Conservation (phyloP, 2,113 vertebrate genomes). For the Tenrec ecaudatus region DNA sequence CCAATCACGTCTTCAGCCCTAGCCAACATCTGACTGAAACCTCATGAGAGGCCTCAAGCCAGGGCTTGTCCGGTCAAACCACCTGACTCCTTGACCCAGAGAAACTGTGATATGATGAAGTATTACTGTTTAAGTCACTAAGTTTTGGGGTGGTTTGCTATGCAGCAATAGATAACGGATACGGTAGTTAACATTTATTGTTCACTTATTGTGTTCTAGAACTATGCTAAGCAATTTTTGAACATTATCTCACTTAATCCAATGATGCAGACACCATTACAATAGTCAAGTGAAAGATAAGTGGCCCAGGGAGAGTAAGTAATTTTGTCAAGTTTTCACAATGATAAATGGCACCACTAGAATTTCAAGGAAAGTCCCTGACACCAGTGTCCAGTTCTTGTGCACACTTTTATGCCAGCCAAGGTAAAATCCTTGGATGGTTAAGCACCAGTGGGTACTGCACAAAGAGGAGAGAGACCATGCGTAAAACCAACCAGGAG, state of each 20-base stretch:
- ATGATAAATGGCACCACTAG: slow-evolving; percentile 12
- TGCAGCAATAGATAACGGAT: not conserved
- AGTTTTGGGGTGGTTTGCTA: slow-evolving; percentile 55
- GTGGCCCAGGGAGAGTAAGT: slow-evolving; percentile 33
- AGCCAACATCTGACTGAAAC: not conserved
- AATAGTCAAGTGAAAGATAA: slow-evolving; percentile 11
- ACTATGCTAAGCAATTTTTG: not conserved
- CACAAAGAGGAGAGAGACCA: slow-evolving; percentile 3
- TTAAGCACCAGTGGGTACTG: not conserved
- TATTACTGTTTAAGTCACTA: slow-evolving; percentile 13
- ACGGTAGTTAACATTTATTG: slow-evolving; percentile 27
- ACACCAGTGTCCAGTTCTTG: slow-evolving; percentile 45
- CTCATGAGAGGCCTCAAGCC: not conserved
- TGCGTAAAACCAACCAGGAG: slow-evolving; percentile 19
- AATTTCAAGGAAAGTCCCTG: slow-evolving; percentile 55
- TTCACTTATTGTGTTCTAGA: slow-evolving; percentile 9
- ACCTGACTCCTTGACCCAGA: slow-evolving; percentile 8
- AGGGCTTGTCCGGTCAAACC: slow-evolving; percentile 6
- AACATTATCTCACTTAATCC: not conserved
- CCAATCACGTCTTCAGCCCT: not conserved
- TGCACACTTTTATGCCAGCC: not conserved
- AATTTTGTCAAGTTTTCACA: slow-evolving; percentile 15
- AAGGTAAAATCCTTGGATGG: slow-evolving; percentile 19
- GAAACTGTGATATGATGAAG: slow-evolving; percentile 20
- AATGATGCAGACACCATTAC: not conserved